A percentile compares a stretch with the other conserved stretches of the same genome.
Conservation (phyloP, 2,113 vertebrate species). For the Gila orcuttii region DNA sequence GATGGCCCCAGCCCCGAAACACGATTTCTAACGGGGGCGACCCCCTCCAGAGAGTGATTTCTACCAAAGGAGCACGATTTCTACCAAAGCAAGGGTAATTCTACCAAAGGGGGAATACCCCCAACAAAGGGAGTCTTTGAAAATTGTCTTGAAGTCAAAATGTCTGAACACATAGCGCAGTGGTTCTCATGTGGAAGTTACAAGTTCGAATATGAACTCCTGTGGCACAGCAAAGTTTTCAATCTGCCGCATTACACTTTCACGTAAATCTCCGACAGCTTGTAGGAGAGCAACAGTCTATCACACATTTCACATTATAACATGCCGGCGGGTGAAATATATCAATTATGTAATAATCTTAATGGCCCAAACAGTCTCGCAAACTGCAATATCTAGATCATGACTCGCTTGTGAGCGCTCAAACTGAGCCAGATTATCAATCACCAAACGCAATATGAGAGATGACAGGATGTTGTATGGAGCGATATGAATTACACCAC, state of each 20-base stretch:
- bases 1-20: too few species aligned
- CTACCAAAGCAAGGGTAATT: too few species aligned
- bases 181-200: neutral
- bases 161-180: neutral
- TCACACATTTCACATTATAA: conserved; percentile 61
- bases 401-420: conserved; percentile 40
- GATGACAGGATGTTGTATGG: conserved; percentile 34
- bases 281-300: conserved; percentile 53
- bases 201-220: conserved; percentile 1
- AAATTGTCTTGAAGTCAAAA: neutral
- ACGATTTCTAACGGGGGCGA: too few species aligned
- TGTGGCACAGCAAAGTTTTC: conserved; percentile 5
- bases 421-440: conserved; percentile 39
- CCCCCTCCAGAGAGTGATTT: too few species aligned
- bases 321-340: conserved; percentile 53
- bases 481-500: conserved; percentile 47
- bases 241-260: conserved; percentile 64
- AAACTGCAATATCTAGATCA: conserved; percentile 51
- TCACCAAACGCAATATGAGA: conserved; percentile 44
- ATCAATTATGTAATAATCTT: conserved; percentile 57
- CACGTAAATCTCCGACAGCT: conserved; percentile 64
- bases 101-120: too few species aligned
- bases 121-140: neutral
- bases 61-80: too few species aligned
- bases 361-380: conserved; percentile 58